Percentiles rank a stretch among this genome's conserved stretches.
phyloP scores from a whole-genome alignment of 2,888 invertebrate species.

The Caenorhabditis sp. region DNA sequence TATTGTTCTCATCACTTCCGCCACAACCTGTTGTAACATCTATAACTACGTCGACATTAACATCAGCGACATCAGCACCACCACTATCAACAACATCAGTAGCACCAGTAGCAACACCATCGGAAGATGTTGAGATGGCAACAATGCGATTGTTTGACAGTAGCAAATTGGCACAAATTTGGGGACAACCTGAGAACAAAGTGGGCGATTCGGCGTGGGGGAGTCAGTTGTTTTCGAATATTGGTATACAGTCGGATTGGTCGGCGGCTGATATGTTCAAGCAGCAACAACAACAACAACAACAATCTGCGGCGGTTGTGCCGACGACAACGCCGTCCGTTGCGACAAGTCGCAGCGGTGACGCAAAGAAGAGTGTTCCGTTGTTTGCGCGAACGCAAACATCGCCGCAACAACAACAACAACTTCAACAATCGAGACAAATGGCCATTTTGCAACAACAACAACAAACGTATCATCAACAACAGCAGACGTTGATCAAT shows the following conservation, averaged over 20 bases:
- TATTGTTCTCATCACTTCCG: neutral
- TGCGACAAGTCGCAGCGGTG: too few species aligned
- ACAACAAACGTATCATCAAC: conserved; percentile 10
- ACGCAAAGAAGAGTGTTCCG: conserved; percentile 7
- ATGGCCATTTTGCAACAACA: conserved; percentile 16
- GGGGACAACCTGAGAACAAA: conserved; percentile 22
- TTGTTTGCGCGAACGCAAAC: conserved; percentile 26
- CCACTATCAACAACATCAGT: neutral
- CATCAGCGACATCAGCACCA: neutral
- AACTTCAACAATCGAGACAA: conserved; percentile 9
- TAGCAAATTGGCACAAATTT: conserved; percentile 13
- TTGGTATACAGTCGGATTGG: neutral
- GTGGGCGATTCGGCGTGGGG: conserved; percentile 18
- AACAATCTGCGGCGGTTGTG: neutral
- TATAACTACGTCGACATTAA: neutral
- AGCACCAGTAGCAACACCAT: conserved; percentile 4
- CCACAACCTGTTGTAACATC: neutral
- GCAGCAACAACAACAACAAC: conserved; percentile 3
- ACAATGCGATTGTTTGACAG: conserved; percentile 14
- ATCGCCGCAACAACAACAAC: conserved; percentile 14
- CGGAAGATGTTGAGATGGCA: conserved; percentile 11
- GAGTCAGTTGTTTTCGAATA: conserved; percentile 18
- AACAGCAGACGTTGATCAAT: conserved; percentile 21
- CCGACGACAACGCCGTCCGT: neutral
- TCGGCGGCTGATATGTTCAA: neutral